phyloP scores from a whole-genome alignment of 2,888 invertebrate genomes.

The Gordius sp. region DNA sequence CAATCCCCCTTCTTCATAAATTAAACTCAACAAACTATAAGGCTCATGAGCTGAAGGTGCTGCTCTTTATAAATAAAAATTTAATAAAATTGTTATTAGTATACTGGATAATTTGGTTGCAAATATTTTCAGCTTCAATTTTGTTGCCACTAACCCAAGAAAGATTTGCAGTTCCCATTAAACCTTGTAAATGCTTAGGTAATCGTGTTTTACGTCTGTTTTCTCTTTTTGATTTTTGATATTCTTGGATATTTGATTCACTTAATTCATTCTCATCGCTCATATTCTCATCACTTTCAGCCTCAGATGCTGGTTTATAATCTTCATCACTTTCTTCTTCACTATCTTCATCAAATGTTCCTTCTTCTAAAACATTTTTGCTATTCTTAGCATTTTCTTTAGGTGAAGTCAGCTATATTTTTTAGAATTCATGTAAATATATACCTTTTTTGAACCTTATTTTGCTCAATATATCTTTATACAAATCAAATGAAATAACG shows the following conservation, averaged over 20 bases:
- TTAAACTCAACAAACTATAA: conserved; percentile 4
- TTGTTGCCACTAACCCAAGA: conserved; percentile 2
- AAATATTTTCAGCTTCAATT: not conserved
- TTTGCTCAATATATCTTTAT: not conserved
- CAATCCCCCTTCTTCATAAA: not conserved
- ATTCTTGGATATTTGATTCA: not conserved
- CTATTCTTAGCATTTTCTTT: not conserved
- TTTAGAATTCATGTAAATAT: not conserved
- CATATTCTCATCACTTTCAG: no score
- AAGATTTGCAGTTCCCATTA: conserved; percentile 13
- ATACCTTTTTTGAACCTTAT: not conserved
- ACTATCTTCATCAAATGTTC: not conserved
- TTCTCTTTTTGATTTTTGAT: not conserved
- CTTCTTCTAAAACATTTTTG: not conserved
- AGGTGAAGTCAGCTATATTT: not conserved
- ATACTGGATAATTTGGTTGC: conserved; percentile 15
- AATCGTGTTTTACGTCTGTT: not conserved
- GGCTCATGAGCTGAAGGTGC: conserved; percentile 7
- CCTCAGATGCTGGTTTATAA: not conserved
- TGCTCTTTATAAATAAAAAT: not conserved
- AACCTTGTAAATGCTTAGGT: not conserved
- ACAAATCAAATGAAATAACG: not conserved
- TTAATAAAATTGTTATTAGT: not conserved
- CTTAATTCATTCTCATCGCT: not conserved
- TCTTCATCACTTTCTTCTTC: not conserved